These are phyloP conservation scores for Macrophya alboannulata DNA, from an alignment of 2,888 invertebrate genomes.

Conservation along the genomic window DNA sequence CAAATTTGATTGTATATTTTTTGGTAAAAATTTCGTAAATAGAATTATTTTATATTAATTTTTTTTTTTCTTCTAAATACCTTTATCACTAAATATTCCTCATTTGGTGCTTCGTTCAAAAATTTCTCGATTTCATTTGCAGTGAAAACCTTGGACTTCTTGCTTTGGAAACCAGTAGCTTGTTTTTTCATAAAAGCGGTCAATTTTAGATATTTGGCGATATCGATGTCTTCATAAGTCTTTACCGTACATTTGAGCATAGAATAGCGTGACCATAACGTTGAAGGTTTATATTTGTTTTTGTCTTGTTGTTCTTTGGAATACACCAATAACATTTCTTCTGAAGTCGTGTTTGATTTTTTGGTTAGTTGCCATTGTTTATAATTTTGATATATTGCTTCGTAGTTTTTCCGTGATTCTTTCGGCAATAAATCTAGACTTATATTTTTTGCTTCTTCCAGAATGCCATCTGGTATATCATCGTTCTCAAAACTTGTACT, in stretches of 20 bases:
- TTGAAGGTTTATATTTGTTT: neutral
- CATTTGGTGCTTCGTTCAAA: neutral
- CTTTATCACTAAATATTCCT: neutral
- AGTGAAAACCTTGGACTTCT: neutral
- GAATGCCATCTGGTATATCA: neutral
- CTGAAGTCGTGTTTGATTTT: neutral
- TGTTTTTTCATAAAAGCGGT: constrained; percentile 3
- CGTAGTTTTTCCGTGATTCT: neutral
- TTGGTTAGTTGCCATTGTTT: neutral
- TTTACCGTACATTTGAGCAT: neutral
- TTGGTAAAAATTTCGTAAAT: no score
- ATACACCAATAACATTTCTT: neutral
- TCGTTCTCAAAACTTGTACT: neutral
- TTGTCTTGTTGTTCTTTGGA: neutral
- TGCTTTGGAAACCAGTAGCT: neutral
- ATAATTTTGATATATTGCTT: neutral
- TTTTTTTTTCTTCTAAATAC: no score
- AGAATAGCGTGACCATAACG: neutral
- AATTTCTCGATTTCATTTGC: neutral
- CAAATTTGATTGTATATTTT: no score
- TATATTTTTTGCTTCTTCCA: neutral
- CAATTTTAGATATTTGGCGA: neutral
- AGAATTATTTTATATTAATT: no score
- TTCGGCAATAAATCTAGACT: neutral
- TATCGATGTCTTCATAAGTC: neutral